phyloP scores from a whole-genome alignment of 1,140 invertebrate species.

The Drosophila tani region DNA sequence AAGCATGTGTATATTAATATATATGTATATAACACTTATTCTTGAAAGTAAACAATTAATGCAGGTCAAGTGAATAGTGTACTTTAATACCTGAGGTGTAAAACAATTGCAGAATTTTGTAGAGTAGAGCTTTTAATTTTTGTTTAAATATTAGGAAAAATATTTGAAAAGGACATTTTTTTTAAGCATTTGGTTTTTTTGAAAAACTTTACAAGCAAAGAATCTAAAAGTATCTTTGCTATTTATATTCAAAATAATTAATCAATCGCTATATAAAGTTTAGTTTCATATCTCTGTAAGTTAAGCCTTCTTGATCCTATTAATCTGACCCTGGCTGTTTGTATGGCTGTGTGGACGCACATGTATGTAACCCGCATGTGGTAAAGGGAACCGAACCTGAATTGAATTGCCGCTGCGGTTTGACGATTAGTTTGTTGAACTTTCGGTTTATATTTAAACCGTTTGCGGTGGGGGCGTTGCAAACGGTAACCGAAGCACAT shows the following conservation, averaged over 20 bases:
- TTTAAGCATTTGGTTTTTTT: too few species aligned
- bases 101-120: too few species aligned
- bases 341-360: neutral
- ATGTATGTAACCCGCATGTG: conserved; percentile 26
- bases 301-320: neutral
- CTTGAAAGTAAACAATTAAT: neutral
- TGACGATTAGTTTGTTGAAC: conserved; percentile 52
- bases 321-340: conserved; percentile 4
- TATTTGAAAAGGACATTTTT: too few species aligned
- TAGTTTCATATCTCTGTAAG: neutral
- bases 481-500: neutral
- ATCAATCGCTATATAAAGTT: too few species aligned
- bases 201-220: too few species aligned
- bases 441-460: conserved; percentile 51
- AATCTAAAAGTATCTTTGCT: too few species aligned
- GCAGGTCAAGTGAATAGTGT: neutral
- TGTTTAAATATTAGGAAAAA: too few species aligned
- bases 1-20: neutral
- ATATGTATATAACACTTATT: conserved; percentile 4
- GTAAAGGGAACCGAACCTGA: conserved; percentile 34
- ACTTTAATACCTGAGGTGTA: too few species aligned
- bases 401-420: conserved; percentile 35
- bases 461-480: conserved; percentile 17
- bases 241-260: too few species aligned
- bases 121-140: too few species aligned